These are phyloP conservation scores for Willisornis vidua DNA, from an alignment of 2,113 vertebrate species.

Conservation along the genomic window DNA sequence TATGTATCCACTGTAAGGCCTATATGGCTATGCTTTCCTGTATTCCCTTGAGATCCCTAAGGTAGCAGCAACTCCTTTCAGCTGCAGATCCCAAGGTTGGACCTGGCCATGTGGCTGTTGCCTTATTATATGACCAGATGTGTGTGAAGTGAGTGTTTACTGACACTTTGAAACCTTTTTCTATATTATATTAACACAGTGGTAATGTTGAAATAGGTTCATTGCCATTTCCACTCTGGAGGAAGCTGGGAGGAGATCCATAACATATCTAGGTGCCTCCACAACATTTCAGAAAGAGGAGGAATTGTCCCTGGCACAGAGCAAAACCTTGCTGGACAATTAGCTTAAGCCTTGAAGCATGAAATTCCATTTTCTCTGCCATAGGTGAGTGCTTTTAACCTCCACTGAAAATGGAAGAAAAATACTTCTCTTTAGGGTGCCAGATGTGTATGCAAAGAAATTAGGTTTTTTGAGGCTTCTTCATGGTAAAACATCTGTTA, in stretches of 20 bases:
- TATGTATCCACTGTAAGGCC: not conserved
- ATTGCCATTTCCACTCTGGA: not conserved
- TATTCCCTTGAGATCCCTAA: not conserved
- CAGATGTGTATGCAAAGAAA: not conserved
- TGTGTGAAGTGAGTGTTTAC: not conserved
- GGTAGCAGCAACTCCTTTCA: not conserved
- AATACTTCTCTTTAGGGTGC: not conserved
- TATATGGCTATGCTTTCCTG: not conserved
- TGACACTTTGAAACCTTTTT: not conserved
- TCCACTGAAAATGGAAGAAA: not conserved
- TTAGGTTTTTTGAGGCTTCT: not conserved
- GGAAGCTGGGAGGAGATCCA: not conserved
- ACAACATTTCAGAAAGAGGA: not conserved
- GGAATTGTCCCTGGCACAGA: not conserved
- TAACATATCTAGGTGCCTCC: not conserved
- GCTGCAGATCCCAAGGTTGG: not conserved
- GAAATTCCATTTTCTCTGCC: constrained; percentile 34
- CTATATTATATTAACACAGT: not conserved
- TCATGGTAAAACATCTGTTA: not conserved
- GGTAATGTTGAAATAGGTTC: not conserved
- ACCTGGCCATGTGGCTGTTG: not conserved
- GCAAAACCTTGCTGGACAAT: not conserved
- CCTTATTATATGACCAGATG: not conserved
- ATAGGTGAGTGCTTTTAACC: not conserved
- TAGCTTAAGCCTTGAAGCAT: constrained; percentile 12